Evolutionary conservation across 2,797 vertebrate genomes (phyloP).

Genomic region (Notolabrus celidotus): DNA sequence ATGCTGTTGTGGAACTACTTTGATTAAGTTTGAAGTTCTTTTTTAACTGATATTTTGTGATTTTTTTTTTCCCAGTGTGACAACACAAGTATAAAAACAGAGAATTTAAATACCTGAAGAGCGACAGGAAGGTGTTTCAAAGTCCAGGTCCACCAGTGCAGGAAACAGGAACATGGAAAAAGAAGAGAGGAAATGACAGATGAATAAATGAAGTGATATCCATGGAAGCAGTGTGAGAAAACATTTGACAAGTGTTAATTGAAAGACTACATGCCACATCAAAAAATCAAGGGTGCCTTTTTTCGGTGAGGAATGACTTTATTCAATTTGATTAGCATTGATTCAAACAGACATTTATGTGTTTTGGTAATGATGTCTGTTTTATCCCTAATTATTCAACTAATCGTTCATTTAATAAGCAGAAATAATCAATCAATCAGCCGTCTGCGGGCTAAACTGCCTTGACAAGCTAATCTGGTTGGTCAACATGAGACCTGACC

Average conservation of each 20-base stretch:
- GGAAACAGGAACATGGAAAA: constrained; percentile 44
- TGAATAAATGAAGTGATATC: constrained; percentile 13
- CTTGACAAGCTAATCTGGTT: constrained; percentile 69
- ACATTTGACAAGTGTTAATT: background rate
- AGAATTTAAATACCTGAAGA: constrained; percentile 65
- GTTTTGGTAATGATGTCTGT: constrained; percentile 45
- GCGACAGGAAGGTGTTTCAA: background rate
- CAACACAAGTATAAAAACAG: constrained; percentile 5
- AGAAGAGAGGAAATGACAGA: constrained; percentile 22
- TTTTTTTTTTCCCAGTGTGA: background rate
- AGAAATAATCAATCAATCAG: constrained; percentile 63
- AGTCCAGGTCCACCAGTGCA: constrained; percentile 33
- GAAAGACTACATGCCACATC: background rate
- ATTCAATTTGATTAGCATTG: constrained; percentile 29
- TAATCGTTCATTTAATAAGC: constrained; percentile 47
- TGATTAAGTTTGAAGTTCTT: background rate
- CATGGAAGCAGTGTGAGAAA: background rate
- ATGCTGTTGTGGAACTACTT: background rate
- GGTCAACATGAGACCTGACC: constrained; percentile 23
- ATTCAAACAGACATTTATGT: constrained; percentile 55
- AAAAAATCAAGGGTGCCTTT: background rate
- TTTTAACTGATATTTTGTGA: background rate
- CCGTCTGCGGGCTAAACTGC: constrained; percentile 47
- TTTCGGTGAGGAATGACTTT: constrained; percentile 19
- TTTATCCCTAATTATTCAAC: constrained; percentile 59